Evolutionary conservation across 2,113 vertebrate genomes (phyloP).

Genomic region (Corythornis cristatus): DNA sequence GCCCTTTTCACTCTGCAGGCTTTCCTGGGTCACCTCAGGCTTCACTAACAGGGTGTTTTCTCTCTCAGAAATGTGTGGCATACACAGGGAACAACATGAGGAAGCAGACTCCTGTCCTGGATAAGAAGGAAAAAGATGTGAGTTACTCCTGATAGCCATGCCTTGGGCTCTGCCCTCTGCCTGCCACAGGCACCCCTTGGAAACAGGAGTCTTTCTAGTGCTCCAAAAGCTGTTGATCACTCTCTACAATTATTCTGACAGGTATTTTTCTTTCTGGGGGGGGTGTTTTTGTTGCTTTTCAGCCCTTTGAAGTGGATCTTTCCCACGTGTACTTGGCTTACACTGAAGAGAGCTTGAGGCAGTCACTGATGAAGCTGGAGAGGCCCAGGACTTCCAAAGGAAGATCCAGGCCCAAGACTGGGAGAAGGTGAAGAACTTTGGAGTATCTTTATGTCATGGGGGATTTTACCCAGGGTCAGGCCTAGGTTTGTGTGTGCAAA

Average conservation of each 20-base stretch:
- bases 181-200: no score
- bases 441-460: not conserved
- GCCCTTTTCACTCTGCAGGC: not conserved
- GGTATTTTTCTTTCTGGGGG: not conserved
- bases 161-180: not conserved
- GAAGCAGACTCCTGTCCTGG: slow-evolving; percentile 93
- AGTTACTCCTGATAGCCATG: slow-evolving; percentile 49
- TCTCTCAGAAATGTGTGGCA: slow-evolving; percentile 94
- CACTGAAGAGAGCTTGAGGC: slow-evolving; percentile 94
- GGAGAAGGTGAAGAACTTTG: slow-evolving; percentile 84
- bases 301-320: slow-evolving; percentile 98
- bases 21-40: not conserved
- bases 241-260: not conserved
- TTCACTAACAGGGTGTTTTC: not conserved
- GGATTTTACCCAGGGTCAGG: slow-evolving; percentile 2
- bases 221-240: not conserved
- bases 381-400: slow-evolving; percentile 93
- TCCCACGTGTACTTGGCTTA: slow-evolving; percentile 96
- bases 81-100: slow-evolving; percentile 99
- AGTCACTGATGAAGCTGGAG: slow-evolving; percentile 94
- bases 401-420: slow-evolving; percentile 90
- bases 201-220: not conserved
- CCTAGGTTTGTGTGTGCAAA: not conserved
- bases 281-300: not conserved
- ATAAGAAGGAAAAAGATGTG: slow-evolving; percentile 98